Evolutionary conservation across 2,797 vertebrate species (phyloP).

Genomic region (Enteromius viviparus): DNA sequence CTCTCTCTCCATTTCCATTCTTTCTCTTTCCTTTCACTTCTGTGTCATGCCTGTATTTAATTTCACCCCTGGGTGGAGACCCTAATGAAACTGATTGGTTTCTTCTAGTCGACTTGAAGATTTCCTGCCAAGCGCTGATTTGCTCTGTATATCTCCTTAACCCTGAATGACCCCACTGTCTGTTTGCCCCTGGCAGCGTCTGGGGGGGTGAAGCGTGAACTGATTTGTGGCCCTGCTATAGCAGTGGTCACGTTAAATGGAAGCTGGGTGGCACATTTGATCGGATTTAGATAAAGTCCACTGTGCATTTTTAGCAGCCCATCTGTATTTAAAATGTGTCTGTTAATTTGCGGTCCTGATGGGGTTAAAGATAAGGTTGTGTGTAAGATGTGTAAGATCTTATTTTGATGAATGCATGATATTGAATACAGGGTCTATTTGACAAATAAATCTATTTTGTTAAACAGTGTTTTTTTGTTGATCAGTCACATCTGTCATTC

Average conservation of each 20-base stretch:
- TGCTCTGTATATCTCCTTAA: conserved; percentile 62
- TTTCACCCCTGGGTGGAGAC: conserved; percentile 71
- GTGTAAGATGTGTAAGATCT: neutral
- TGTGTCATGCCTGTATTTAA: conserved; percentile 62
- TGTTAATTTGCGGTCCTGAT: conserved; percentile 28
- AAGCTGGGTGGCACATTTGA: conserved; percentile 47
- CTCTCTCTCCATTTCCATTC: conserved; percentile 21
- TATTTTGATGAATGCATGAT: neutral
- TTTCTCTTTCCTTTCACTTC: conserved; percentile 16
- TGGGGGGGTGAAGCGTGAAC: conserved; percentile 34
- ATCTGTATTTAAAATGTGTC: conserved; percentile 22
- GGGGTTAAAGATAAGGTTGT: conserved; percentile 30
- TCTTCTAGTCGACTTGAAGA: conserved; percentile 66
- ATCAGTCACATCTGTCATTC: conserved; percentile 17
- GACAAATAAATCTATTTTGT: neutral
- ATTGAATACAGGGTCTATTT: neutral
- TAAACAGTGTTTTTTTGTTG: neutral
- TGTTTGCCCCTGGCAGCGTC: conserved; percentile 35
- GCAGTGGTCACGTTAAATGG: conserved; percentile 42
- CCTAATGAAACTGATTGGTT: conserved; percentile 67
- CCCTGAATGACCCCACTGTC: conserved; percentile 65
- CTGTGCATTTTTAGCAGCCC: conserved; percentile 52
- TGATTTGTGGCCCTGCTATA: conserved; percentile 42
- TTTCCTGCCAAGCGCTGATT: conserved; percentile 58
- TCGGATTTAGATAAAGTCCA: conserved; percentile 46